These are phyloP conservation scores for Callipepla californica DNA, from an alignment of 2,113 vertebrate genomes.

Conservation along the genomic window DNA sequence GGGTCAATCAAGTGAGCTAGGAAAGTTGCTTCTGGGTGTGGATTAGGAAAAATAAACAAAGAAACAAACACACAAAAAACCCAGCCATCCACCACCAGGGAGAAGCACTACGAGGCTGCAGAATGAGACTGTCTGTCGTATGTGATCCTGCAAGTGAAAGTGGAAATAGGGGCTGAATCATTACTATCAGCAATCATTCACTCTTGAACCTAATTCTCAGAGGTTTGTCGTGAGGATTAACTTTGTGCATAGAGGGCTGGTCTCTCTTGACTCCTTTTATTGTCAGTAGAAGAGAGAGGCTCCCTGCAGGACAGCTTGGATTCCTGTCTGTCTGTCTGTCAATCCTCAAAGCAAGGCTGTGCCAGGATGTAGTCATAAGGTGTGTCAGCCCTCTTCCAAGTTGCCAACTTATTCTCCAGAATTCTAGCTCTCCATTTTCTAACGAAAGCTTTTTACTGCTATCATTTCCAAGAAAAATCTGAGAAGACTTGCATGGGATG, in stretches of 20 bases:
- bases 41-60: background rate
- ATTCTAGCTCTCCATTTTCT: background rate
- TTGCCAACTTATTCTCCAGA: background rate
- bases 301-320: background rate
- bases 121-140: background rate
- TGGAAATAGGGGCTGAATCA: background rate
- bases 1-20: background rate
- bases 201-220: background rate
- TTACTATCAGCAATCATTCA: background rate
- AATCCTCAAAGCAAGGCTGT: background rate
- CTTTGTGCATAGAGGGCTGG: background rate
- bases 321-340: background rate
- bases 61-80: background rate
- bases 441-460: background rate
- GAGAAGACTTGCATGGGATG: background rate
- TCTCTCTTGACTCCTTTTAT: background rate
- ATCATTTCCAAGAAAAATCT: background rate
- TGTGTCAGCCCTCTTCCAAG: background rate
- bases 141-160: background rate
- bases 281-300: background rate
- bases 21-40: background rate
- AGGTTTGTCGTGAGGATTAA: background rate
- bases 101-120: background rate
- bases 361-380: background rate
- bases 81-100: background rate